Base-by-base conservation (phyloP, 2,888 invertebrate species). In the Netelia inedita region DNA sequence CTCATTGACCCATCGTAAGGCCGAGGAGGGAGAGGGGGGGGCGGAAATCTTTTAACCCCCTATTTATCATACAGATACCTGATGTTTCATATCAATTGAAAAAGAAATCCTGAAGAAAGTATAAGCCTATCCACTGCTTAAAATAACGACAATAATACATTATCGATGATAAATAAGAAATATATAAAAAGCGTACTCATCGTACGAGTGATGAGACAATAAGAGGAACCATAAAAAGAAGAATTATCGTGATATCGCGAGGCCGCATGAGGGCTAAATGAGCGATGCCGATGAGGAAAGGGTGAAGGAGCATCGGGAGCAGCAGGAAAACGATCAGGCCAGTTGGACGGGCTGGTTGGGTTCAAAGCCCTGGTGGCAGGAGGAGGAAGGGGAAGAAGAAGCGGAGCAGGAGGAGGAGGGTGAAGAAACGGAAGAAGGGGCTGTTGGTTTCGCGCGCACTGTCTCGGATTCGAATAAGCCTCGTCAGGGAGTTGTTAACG, bases 241-340 rank as follows among this genome's bases (percentile, higher is more conserved):
- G 9, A 57, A 57, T 57, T n/a, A 57, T 57, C 19, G 57, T 57
- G 57, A 19, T 57, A 74, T 46, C 11, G 66, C 21, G 19, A 8
- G 71, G 2, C 6, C 82, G 75, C 82, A 87, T 85, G 79, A 85
- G 76, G 85, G 88, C 91, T 93, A 93, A 92, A 93, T 93, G 93
- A 92, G 92, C 92, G 92, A 93, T 93, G 92, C 88, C 87, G 92
- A 91, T 89, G 90, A 89, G 87, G 87, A 88, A 89, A 91, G 89
- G 87, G 88, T 92, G 87, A 92, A 88, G 83, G 92, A 89, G 90
- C 91, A 91, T 84, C 88, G 87, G 88, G 88, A 89, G 89, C 86
- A 84, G 83, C 89, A 89, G 88, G 89, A 88, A 63, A 85, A 80
- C 76, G 85, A 88, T 79, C 84, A 84, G 82, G 14, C 72, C 16